Evolutionary conservation across 2,888 invertebrate genomes (phyloP), one percentile per base, ranked within the genome.

Genomic region (Branchipolynoe longqiensis): DNA sequence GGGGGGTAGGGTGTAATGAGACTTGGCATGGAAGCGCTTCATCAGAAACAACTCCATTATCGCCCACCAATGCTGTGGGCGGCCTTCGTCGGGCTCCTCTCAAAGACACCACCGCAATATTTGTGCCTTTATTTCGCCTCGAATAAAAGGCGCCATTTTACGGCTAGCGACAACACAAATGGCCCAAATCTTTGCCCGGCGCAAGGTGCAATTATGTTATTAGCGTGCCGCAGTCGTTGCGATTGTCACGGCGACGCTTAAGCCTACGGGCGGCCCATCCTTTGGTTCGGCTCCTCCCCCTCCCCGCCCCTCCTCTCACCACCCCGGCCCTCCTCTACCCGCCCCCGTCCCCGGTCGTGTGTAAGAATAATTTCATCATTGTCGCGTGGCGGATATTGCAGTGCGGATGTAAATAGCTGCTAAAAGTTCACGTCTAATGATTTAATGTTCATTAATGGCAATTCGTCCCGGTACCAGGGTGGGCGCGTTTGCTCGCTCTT

Each of bases 401-500:
- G 41, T 28, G 48, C 25, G 48, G 78, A 41, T 28, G 78, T 78
- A 78, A 78, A 78, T 78, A 78, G 78, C 78, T 48, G 78, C 78
- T 78, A 78, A 78, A 78, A 41, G 78, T 78, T 78, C 78, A 78
- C 28, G 48, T 78, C 78, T 78, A 78, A 78, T 78, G 78, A 48
- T 78, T 78, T 78, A 78, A 78, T 78, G 78, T 48, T 78, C 78
- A 78, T 78, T 78, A 78, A 78, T 78, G 78, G 28, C 78, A 78
- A 54, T 78, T 78, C 78, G 48, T 78, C 78, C 25, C 25, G 22
- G 28, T 62, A 25, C 62, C 62, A 62, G 4, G n/a, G 56, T 56
- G 18, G 62, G 28, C 28, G 31, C 62, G 62, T 28, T 40, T n/a
- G 33, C n/a, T n/a, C n/a, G n/a, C n/a, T n/a, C n/a, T n/a, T n/a